Evolutionary conservation across 2,888 invertebrate species (phyloP).

Genomic region (Phalangium opilio): DNA sequence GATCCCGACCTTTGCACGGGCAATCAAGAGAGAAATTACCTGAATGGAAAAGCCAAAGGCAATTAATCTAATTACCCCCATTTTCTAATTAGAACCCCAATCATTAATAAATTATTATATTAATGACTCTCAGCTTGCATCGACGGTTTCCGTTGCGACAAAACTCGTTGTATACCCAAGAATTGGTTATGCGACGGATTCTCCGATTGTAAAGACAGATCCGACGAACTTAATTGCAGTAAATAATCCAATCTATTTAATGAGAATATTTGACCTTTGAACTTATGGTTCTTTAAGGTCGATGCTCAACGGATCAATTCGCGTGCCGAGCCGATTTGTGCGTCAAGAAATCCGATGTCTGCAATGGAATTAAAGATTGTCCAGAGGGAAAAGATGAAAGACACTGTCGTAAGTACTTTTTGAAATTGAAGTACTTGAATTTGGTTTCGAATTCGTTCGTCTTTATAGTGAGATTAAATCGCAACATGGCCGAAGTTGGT

Average conservation of each 20-base stretch:
- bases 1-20: conserved; percentile 21
- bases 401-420: conserved; percentile 17
- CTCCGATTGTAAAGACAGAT: conserved; percentile 27
- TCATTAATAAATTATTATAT: not conserved
- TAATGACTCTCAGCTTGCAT: conserved; percentile 12
- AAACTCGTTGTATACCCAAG: conserved; percentile 27
- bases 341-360: conserved; percentile 17
- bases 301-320: conserved; percentile 14
- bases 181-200: conserved; percentile 29
- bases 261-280: not conserved
- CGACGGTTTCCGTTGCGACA: conserved; percentile 24
- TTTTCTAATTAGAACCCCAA: not conserved
- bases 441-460: not conserved
- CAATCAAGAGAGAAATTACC: conserved; percentile 14
- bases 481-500: conserved; percentile 5
- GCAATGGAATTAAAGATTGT: conserved; percentile 21
- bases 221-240: conserved; percentile 39
- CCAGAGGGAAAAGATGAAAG: conserved; percentile 22
- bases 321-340: conserved; percentile 18
- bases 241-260: conserved; percentile 9
- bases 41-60: conserved; percentile 12
- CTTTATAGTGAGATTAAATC: conserved; percentile 13
- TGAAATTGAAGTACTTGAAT: too few species aligned
- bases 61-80: not conserved
- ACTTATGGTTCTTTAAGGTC: not conserved